Conservation (phyloP, 2,797 vertebrate species). For the Zenarchopterus dispar region DNA sequence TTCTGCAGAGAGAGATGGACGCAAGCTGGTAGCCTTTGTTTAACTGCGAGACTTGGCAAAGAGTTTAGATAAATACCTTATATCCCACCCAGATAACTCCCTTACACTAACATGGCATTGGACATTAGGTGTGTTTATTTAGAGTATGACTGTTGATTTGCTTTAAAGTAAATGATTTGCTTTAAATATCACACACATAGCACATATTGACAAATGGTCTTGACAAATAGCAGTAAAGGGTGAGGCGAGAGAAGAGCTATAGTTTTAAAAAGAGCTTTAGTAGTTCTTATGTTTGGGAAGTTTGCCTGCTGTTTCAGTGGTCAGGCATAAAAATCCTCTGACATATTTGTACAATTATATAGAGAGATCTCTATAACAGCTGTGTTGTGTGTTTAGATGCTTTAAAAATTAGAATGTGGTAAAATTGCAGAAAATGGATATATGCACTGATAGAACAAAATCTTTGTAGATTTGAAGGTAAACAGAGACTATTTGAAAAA, state of each 20-base stretch:
- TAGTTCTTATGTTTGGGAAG: conserved; percentile 4
- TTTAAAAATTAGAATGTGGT: background rate
- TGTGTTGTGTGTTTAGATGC: background rate
- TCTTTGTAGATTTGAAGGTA: background rate
- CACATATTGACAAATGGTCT: conserved; percentile 10
- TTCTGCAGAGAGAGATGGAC: conserved; percentile 33
- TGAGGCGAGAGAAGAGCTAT: conserved; percentile 33
- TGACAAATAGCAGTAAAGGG: conserved; percentile 13
- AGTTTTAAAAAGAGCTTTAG: conserved; percentile 18
- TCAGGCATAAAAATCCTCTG: conserved; percentile 1
- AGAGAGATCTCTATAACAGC: conserved; percentile 15
- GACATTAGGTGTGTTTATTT: conserved; percentile 50
- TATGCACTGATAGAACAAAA: background rate
- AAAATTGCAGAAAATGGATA: background rate
- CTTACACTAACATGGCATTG: conserved; percentile 31
- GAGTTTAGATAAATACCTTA: conserved; percentile 45
- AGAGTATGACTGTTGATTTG: conserved; percentile 40
- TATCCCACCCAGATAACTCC: conserved; percentile 36
- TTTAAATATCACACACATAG: conserved; percentile 2
- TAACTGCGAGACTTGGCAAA: conserved; percentile 15
- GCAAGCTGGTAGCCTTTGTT: conserved; percentile 11
- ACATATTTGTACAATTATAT: background rate
- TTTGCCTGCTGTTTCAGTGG: conserved; percentile 15
- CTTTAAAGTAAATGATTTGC: conserved; percentile 41
- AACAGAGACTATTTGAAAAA: conserved; percentile 14